A percentile compares a stretch with the other conserved stretches of the same genome.
Evolutionary conservation across 2,113 vertebrate species (phyloP).

Genomic region (Megalops atlanticus): DNA sequence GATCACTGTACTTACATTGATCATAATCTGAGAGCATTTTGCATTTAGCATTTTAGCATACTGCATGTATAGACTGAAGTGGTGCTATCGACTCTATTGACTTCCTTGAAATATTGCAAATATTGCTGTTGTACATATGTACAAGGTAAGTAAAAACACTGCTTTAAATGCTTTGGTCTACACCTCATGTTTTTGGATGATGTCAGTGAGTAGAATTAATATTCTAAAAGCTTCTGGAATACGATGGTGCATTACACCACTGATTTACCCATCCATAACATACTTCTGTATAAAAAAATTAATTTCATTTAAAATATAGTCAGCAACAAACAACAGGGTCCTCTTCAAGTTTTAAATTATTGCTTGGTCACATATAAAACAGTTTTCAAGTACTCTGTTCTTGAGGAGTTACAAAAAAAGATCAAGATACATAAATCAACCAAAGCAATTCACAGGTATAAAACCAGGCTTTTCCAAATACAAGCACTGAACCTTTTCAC

Average conservation of each 20-base stretch:
- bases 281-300: not conserved
- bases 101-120: not conserved
- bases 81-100: not conserved
- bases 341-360: not conserved
- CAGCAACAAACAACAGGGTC: not conserved
- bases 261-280: not conserved
- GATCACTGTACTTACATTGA: not conserved
- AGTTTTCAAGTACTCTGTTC: not conserved
- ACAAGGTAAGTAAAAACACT: not conserved
- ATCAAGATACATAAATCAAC: not conserved
- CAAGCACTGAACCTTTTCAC: not conserved
- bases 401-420: not conserved
- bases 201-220: not conserved
- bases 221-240: not conserved
- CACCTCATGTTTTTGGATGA: not conserved
- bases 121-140: not conserved
- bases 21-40: no score
- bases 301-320: not conserved
- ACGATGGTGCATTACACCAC: not conserved
- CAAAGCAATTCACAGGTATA: not conserved
- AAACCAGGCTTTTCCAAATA: not conserved
- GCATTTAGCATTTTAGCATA: not conserved
- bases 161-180: not conserved
- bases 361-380: not conserved
- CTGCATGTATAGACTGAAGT: not conserved